A percentile compares a stretch with the other conserved stretches of the same genome.
Evolutionary conservation across 2,113 vertebrate genomes (phyloP).

Genomic region (Macrotus californicus): DNA sequence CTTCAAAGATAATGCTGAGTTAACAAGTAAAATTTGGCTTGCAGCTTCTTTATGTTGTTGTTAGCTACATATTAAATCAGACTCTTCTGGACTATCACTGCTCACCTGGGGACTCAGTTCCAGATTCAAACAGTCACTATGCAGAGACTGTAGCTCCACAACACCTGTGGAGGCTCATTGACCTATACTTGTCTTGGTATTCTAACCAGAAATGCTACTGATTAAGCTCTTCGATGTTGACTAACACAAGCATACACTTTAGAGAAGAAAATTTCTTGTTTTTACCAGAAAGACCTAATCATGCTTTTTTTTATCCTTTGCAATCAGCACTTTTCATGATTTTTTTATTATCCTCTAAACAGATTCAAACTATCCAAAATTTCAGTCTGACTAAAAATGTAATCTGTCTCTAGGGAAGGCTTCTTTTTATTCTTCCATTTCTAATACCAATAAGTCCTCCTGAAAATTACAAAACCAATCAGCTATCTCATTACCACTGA

Average conservation of each 20-base stretch:
- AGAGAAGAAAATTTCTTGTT: background rate
- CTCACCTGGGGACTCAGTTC: background rate
- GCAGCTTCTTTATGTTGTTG: background rate
- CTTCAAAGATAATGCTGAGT: background rate
- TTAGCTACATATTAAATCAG: background rate
- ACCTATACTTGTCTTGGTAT: background rate
- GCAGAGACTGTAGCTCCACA: background rate
- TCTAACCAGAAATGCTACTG: background rate
- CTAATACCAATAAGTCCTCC: background rate
- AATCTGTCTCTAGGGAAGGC: background rate
- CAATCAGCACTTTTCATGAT: background rate
- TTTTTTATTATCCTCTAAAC: background rate
- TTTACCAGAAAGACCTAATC: background rate
- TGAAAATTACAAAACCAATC: conserved; percentile 2
- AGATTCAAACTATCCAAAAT: background rate
- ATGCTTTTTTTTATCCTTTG: background rate
- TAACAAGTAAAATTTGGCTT: background rate
- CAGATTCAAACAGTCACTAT: background rate
- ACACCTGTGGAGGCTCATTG: background rate
- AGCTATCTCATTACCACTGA: background rate
- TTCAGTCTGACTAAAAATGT: background rate
- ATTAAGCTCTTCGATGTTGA: background rate
- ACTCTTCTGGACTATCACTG: background rate
- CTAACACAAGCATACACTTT: background rate
- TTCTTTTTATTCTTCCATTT: background rate